Evolutionary conservation across 2,888 invertebrate genomes (phyloP).

Genomic region (Lomographa bimaculata): DNA sequence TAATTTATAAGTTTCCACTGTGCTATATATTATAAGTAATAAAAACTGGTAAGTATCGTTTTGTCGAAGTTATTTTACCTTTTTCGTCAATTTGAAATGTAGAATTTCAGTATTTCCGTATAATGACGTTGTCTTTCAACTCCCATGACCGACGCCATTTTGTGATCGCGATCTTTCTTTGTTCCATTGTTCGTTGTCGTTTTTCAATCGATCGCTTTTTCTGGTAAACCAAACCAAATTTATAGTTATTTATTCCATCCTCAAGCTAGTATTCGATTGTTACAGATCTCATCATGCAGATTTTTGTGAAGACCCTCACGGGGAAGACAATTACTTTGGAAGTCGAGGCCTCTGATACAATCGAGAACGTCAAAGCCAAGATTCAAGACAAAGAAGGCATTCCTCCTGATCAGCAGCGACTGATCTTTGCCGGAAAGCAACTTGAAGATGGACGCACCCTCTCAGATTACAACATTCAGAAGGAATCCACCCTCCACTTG

Average conservation of each 20-base stretch:
- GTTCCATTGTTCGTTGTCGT: constrained; percentile 50
- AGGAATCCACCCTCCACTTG: constrained; percentile 61
- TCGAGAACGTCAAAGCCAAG: constrained; percentile 67
- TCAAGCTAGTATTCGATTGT: constrained; percentile 45
- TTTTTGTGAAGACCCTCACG: constrained; percentile 58
- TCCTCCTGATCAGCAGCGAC: constrained; percentile 63
- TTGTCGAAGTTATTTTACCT: background rate
- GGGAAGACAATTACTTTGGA: constrained; percentile 60
- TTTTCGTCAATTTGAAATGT: constrained; percentile 3
- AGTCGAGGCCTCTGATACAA: constrained; percentile 63
- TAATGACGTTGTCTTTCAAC: constrained; percentile 30
- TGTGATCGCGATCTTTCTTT: constrained; percentile 70
- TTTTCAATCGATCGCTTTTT: constrained; percentile 31
- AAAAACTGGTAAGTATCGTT: constrained; percentile 13
- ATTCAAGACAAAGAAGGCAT: constrained; percentile 68
- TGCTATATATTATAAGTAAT: background rate
- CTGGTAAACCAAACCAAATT: constrained; percentile 41
- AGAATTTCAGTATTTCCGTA: background rate
- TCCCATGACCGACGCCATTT: constrained; percentile 62
- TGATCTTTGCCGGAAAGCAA: constrained; percentile 66
- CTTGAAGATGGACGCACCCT: constrained; percentile 63
- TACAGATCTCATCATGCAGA: constrained; percentile 64
- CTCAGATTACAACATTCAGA: constrained; percentile 67
- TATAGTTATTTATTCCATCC: constrained; percentile 37
- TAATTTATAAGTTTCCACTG: background rate